Conservation (phyloP, 2,797 vertebrate genomes). For the Anisognathus igniventris region DNA sequence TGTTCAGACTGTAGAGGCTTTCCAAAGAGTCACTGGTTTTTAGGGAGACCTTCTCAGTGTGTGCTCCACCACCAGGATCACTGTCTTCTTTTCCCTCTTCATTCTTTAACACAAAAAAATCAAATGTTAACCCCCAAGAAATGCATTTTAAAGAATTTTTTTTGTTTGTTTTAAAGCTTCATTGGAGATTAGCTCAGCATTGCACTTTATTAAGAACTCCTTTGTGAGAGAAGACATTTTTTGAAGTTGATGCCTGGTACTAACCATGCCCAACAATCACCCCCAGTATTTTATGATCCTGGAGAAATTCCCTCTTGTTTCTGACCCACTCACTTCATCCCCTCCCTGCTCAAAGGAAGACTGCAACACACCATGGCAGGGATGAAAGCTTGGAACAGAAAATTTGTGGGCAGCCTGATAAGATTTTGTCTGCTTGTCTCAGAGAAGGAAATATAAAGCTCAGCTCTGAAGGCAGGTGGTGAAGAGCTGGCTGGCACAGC, state of each 20-base stretch:
- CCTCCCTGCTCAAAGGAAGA: not conserved
- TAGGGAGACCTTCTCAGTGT: conserved; percentile 68
- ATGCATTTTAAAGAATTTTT: not conserved
- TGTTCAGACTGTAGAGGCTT: conserved; percentile 87
- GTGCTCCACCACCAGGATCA: conserved; percentile 66
- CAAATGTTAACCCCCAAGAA: not conserved
- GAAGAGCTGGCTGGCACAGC: not conserved
- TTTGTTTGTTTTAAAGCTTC: not conserved
- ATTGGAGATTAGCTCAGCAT: not conserved
- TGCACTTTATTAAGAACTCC: not conserved
- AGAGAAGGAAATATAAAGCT: not conserved
- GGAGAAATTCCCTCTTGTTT: not conserved
- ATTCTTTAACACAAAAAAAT: conserved; percentile 69
- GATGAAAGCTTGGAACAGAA: not conserved
- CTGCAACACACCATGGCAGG: not conserved
- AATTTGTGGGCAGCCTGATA: not conserved
- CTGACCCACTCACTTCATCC: not conserved
- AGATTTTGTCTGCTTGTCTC: not conserved
- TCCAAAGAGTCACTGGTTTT: conserved; percentile 84
- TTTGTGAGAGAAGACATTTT: not conserved
- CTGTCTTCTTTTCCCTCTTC: conserved; percentile 73
- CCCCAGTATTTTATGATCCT: not conserved
- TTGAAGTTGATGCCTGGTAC: not conserved
- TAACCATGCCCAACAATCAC: not conserved
- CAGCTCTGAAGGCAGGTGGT: not conserved